Percentiles rank a stretch among this genome's conserved stretches.
phyloP scores from a whole-genome alignment of 1,140 invertebrate genomes.

The Bombus confusus region DNA sequence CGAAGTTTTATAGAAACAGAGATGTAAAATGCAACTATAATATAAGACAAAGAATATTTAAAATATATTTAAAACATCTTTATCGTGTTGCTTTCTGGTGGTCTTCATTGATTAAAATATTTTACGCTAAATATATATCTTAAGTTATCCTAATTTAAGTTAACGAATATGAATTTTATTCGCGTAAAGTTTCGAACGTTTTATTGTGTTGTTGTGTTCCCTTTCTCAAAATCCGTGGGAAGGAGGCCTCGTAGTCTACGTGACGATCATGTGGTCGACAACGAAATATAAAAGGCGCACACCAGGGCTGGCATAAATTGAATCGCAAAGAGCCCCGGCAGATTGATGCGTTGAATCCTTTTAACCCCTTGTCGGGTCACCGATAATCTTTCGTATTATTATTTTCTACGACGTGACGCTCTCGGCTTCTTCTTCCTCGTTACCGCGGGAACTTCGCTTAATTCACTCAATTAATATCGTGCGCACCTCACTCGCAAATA shows the following conservation, averaged over 20 bases:
- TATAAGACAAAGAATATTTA: no score
- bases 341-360: slow-evolving; percentile 67
- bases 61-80: no score
- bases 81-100: no score
- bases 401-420: background rate
- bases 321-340: slow-evolving; percentile 65
- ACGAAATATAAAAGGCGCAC: slow-evolving; percentile 53
- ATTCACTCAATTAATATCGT: background rate
- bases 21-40: no score
- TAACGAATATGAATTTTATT: background rate
- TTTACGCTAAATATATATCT: background rate
- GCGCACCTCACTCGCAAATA: no score
- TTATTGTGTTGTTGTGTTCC: background rate
- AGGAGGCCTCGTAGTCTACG: background rate
- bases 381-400: slow-evolving; percentile 62
- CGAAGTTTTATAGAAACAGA: no score
- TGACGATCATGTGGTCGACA: slow-evolving; percentile 27
- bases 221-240: background rate
- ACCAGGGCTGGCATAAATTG: slow-evolving; percentile 49
- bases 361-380: slow-evolving; percentile 69
- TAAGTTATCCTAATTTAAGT: no score
- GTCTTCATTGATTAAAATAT: background rate
- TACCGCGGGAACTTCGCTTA: background rate
- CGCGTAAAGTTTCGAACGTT: background rate
- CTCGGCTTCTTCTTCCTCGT: slow-evolving; percentile 9